Base-by-base conservation (phyloP, 2,113 vertebrate species). In the Nycticorax nycticorax region DNA sequence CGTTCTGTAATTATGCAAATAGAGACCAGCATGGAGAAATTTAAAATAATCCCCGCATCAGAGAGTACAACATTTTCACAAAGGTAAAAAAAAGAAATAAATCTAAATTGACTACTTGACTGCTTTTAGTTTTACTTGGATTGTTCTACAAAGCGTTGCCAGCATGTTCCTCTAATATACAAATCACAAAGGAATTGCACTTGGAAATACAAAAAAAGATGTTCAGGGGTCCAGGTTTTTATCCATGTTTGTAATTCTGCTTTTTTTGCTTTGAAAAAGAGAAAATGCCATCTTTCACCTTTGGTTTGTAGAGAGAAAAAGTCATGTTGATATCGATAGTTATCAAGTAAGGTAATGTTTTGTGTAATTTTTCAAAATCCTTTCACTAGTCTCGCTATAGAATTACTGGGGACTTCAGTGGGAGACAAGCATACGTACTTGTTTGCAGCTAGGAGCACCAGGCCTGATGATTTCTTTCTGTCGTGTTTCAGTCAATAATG, bases 361-460 rank as follows among this genome's bases (percentile, higher is more conserved):
- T 39, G 20, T 39, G 50, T 45, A n/a, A 26, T 45, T 68, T 76
- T 57, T 71, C n/a, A 59, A 13, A 47, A 17, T 33, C 4, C 9
- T 52, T 35, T 33, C 23, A 5, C 32, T 30, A 30, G 30, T 37
- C 26, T 83, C 48, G 14, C 45, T 28, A 0, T 0, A 30, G 88
- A 45, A 39, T 3, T 27, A 0, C 28, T 3, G 60, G 52, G 60
- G 28, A 17, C 35, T 33, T 10, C 10, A 15, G 72, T 0, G 45
- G 53, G 53, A 33, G 33, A 4, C 3, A 15, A 33, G 73, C 27
- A 22, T 3, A 12, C 26, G 1, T 18, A 9, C 5, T 33, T 30
- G 23, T 37, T 30, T 63, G 64, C 67, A 26, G 48, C 35, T 18
- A n/a, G 59, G 71, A 89, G 76, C 77, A 6, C 24, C 1, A 12